Evolutionary conservation across 2,888 invertebrate genomes (phyloP), one percentile per base, ranked within the genome.

Genomic region (Andricus quercusramuli): DNA sequence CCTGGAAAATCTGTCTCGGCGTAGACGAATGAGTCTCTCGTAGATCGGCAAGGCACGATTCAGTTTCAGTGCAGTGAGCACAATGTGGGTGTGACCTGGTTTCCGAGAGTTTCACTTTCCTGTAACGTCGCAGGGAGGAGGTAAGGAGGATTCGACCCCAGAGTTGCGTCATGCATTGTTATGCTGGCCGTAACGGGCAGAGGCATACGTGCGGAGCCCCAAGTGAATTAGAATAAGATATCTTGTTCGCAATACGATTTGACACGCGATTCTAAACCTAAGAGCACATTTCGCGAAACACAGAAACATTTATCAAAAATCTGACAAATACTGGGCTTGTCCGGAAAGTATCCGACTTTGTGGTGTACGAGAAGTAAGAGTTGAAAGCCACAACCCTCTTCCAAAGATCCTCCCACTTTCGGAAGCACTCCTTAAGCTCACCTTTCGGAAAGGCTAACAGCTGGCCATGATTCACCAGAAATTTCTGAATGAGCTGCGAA

Each of bases 101-200:
- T 92, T 92, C 90, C 90, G 89, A 91, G 91, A 92, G 92, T 92
- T 92, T 92, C 92, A 92, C 92, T 92, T 92, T 92, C 91, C 92
- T 91, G 92, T 90, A 90, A 89, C 89, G 89, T 89, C 88, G 88
- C 86, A 87, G 87, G 88, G 89, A 89, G 89, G 90, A 89, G 88
- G 88, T 88, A 88, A 90, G 87, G 90, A 91, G 91, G 91, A 92
- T 91, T 90, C 91, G 91, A 90, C 91, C 91, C 91, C 89, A 88
- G 83, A 79, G 82, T 85, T 85, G 84, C 85, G 84, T 85, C 90
- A 91, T 88, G 89, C 90, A 92, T 92, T 91, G 92, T 92, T 90
- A 91, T 91, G 89, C 90, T 89, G 89, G 87, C 89, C 90, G 90
- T 91, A 91, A 91, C 89, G 79, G 83, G 82, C 82, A 74, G 76